Percentiles rank a stretch among this genome's conserved stretches.
Conservation (phyloP, 2,113 vertebrate genomes). For the Corythornis madagascariensis region DNA sequence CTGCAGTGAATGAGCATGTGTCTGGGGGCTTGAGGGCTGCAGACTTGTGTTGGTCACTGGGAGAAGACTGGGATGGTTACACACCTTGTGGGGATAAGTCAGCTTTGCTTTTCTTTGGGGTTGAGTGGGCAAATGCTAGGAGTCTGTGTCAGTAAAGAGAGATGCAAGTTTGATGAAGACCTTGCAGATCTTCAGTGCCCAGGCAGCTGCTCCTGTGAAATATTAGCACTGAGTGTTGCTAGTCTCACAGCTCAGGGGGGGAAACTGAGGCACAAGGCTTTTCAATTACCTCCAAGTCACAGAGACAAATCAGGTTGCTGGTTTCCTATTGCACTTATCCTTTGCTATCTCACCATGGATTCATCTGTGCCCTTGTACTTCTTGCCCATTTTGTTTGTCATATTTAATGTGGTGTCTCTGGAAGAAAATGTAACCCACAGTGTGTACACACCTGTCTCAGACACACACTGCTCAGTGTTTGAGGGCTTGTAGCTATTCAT, state of each 20-base stretch:
- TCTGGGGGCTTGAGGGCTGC: accelerated
- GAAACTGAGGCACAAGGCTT: neutral
- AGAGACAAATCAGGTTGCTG: neutral
- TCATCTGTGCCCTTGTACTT: neutral
- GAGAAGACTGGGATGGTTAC: neutral
- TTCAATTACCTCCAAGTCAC: neutral
- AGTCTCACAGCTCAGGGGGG: neutral
- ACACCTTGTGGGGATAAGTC: too few relatives aligned
- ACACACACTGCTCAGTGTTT: neutral
- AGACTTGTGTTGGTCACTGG: neutral
- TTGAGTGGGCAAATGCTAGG: neutral
- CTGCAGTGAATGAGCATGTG: neutral
- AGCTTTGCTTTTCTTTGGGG: neutral
- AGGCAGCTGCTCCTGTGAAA: neutral
- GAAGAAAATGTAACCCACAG: neutral
- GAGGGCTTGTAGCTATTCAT: neutral
- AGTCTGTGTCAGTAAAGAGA: neutral
- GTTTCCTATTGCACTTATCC: neutral
- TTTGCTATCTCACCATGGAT: neutral
- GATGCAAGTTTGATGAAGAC: neutral
- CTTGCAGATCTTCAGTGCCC: neutral
- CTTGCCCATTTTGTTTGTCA: neutral
- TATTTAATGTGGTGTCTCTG: neutral
- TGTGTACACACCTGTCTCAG: neutral
- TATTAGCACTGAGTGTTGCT: neutral